Percentiles rank a stretch among this genome's conserved stretches.
Conservation (phyloP, 2,888 invertebrate genomes). For the Metellina segmentata region DNA sequence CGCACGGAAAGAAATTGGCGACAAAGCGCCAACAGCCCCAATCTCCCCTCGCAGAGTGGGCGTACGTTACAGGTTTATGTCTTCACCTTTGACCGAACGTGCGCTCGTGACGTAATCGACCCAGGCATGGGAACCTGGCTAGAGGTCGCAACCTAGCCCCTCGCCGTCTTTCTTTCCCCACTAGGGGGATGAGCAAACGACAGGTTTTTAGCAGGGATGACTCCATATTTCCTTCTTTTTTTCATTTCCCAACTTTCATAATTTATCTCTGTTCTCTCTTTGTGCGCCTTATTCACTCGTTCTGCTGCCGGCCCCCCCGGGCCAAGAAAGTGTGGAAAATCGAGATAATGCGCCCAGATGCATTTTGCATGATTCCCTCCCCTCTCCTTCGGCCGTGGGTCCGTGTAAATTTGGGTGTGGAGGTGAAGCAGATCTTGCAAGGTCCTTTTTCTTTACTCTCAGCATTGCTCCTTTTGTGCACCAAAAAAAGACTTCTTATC, state of each 20-base stretch:
- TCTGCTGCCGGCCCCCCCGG: not conserved
- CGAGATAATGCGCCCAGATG: slow-evolving; percentile 60
- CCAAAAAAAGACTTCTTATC: not conserved
- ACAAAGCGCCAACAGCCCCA: slow-evolving; percentile 11
- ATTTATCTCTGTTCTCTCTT: slow-evolving; percentile 45
- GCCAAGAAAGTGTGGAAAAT: slow-evolving; percentile 68
- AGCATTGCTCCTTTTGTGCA: not conserved
- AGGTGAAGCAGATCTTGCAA: slow-evolving; percentile 27
- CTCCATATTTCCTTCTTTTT: slow-evolving; percentile 38
- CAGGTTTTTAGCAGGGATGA: slow-evolving; percentile 59
- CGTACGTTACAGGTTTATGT: slow-evolving; percentile 76
- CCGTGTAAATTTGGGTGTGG: slow-evolving; percentile 45
- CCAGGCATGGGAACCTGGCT: slow-evolving; percentile 74
- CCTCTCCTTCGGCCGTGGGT: not conserved
- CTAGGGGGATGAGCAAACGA: slow-evolving; percentile 43
- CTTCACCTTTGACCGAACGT: slow-evolving; percentile 66
- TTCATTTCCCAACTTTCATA: slow-evolving; percentile 50
- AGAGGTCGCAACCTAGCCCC: slow-evolving; percentile 55
- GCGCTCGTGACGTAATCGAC: slow-evolving; percentile 75
- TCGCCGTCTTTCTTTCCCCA: slow-evolving; percentile 7
- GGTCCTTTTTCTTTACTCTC: slow-evolving; percentile 4
- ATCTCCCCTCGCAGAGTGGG: slow-evolving; percentile 51
- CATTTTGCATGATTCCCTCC: slow-evolving; percentile 13
- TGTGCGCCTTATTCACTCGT: slow-evolving; percentile 26
- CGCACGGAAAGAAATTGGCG: not conserved